A percentile compares a stretch with the other conserved stretches of the same genome.
These are phyloP conservation scores for Lasioglossum pauxillum DNA, from an alignment of 2,888 invertebrate genomes.

Conservation along the genomic window DNA sequence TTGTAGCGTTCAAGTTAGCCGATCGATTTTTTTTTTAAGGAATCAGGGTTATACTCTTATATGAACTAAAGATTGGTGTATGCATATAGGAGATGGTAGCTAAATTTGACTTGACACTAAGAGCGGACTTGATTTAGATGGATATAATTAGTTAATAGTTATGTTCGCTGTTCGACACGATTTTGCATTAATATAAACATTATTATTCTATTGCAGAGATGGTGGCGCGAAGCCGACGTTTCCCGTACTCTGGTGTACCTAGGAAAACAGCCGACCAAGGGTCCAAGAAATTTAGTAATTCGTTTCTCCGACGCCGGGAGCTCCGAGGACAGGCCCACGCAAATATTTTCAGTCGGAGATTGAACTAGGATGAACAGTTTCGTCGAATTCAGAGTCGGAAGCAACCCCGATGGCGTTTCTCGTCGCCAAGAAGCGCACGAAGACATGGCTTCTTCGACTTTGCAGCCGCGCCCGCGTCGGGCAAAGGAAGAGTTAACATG, in stretches of 20 bases:
- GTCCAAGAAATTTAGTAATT: too few relatives aligned
- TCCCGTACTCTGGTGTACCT: background rate
- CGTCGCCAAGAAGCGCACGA: constrained; percentile 24
- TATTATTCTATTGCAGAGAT: too few relatives aligned
- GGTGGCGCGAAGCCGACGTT: background rate
- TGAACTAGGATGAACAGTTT: background rate
- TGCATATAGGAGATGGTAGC: too few relatives aligned
- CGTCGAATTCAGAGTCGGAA: background rate
- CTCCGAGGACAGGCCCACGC: background rate
- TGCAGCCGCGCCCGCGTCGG: constrained; percentile 18
- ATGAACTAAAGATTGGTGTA: too few relatives aligned
- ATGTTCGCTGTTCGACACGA: too few relatives aligned
- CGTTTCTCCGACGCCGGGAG: background rate
- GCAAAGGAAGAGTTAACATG: constrained; percentile 28
- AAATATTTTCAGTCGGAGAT: background rate
- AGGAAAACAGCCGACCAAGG: background rate
- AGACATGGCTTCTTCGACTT: constrained; percentile 36
- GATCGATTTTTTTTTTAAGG: background rate
- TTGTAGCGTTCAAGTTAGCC: too few relatives aligned
- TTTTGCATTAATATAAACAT: too few relatives aligned
- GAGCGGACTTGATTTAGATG: too few relatives aligned
- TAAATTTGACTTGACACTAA: too few relatives aligned
- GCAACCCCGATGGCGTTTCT: background rate
- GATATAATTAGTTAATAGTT: too few relatives aligned
- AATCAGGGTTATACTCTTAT: background rate